A percentile compares a stretch with the other conserved stretches of the same genome.
phyloP scores from a whole-genome alignment of 2,888 invertebrate species.

The Cyaniris semiargus region DNA sequence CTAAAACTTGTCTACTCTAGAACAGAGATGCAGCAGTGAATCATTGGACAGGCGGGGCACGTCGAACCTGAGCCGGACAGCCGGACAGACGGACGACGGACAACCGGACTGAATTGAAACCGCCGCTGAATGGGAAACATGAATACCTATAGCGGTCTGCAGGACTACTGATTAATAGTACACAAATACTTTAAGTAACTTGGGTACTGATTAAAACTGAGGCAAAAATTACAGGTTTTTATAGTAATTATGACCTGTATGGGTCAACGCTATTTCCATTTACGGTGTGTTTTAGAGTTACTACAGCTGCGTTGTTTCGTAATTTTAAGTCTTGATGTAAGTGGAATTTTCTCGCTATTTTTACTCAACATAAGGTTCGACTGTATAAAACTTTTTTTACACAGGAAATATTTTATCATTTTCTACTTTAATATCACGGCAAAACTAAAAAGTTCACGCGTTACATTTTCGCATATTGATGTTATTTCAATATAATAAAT shows the following conservation, averaged over 20 bases:
- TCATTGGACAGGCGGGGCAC: slow-evolving; percentile 65
- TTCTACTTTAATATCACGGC: background rate
- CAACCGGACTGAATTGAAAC: slow-evolving; percentile 35
- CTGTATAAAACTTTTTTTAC: no score
- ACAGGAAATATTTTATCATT: background rate
- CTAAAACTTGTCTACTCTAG: slow-evolving; percentile 41
- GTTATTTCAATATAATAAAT: slow-evolving; percentile 34
- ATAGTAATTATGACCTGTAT: background rate
- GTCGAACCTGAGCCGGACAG: slow-evolving; percentile 45
- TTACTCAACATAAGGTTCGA: no score
- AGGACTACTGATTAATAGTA: slow-evolving; percentile 19
- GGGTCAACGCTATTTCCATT: background rate
- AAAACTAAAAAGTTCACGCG: background rate
- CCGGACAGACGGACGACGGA: slow-evolving; percentile 35
- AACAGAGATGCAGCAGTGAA: slow-evolving; percentile 49
- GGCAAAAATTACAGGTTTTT: background rate
- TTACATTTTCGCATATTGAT: background rate
- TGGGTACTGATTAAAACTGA: background rate
- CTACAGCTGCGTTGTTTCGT: no score
- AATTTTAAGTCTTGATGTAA: no score
- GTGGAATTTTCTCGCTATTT: no score
- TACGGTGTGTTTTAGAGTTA: no score
- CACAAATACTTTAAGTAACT: background rate
- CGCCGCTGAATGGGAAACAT: slow-evolving; percentile 19
- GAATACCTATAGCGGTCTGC: slow-evolving; percentile 18